These are phyloP conservation scores for Heterocephalus glaber DNA, from an alignment of 2,113 vertebrate species.

Conservation along the genomic window DNA sequence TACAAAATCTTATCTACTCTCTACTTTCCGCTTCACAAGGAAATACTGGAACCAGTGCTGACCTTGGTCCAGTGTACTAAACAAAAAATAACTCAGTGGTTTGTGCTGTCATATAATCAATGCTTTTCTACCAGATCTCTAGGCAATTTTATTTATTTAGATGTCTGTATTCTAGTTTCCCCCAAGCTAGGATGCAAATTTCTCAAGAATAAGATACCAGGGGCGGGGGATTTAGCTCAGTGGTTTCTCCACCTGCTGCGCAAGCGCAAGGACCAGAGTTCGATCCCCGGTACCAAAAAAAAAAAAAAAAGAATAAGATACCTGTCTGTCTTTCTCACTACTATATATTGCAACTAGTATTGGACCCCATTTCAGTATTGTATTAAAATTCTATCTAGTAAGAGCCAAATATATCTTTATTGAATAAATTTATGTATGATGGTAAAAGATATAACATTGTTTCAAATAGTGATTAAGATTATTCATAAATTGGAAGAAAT, in stretches of 20 bases:
- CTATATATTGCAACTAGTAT: not conserved
- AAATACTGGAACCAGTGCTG: not conserved
- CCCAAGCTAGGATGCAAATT: not conserved
- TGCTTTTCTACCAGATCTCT: not conserved
- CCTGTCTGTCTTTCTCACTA: not conserved
- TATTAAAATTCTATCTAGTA: not conserved
- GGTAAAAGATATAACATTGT: not conserved
- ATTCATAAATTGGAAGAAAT: not conserved
- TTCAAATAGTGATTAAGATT: not conserved
- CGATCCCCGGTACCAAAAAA: too few species aligned
- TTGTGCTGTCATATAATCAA: not conserved
- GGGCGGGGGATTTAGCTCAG: too few species aligned
- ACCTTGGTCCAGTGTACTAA: not conserved
- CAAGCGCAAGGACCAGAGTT: too few species aligned
- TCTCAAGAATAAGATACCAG: not conserved
- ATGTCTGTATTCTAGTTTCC: not conserved
- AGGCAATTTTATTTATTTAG: not conserved
- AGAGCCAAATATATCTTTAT: not conserved
- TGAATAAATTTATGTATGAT: not conserved
- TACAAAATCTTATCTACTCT: not conserved
- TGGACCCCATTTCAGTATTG: not conserved
- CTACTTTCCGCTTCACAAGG: accelerated
- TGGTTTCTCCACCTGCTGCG: too few species aligned
- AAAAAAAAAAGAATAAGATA: not conserved
- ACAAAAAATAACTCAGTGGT: accelerated